phyloP scores from a whole-genome alignment of 1,140 invertebrate species.

The Rhopalosiphum padi region DNA sequence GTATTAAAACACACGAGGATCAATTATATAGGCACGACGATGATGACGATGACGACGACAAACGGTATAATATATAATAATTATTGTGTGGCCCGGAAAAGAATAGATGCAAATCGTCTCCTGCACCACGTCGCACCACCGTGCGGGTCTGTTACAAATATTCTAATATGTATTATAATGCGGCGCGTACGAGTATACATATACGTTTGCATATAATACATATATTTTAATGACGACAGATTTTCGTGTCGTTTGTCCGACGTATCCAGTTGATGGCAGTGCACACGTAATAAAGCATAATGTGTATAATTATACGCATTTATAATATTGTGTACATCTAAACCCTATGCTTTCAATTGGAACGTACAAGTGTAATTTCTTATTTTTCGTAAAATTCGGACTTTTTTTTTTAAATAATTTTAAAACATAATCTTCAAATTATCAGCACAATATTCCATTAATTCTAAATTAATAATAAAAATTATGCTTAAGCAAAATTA shows the following conservation, averaged over 20 bases:
- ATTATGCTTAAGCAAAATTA: neutral
- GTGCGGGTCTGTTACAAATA: neutral
- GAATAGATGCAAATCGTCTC: neutral
- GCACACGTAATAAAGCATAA: neutral
- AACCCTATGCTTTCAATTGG: neutral
- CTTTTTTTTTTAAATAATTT: neutral
- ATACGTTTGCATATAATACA: neutral
- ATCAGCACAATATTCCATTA: too few relatives aligned
- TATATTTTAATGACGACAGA: neutral
- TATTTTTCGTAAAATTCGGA: too few relatives aligned
- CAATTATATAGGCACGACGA: conserved; percentile 32
- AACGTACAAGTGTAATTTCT: neutral
- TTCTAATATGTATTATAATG: neutral
- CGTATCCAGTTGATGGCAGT: neutral
- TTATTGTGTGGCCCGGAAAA: conserved; percentile 29
- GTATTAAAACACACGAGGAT: conserved; percentile 30
- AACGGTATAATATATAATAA: neutral
- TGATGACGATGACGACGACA: neutral
- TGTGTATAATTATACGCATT: neutral
- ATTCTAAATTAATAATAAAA: too few relatives aligned
- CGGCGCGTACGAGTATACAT: too few relatives aligned
- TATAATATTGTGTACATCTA: neutral
- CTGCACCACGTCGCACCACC: too few relatives aligned
- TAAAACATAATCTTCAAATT: neutral
- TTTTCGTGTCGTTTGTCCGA: neutral